Percentiles rank a stretch among this genome's conserved stretches.
phyloP scores from a whole-genome alignment of 2,888 invertebrate genomes.

The Uropetala carovei region DNA sequence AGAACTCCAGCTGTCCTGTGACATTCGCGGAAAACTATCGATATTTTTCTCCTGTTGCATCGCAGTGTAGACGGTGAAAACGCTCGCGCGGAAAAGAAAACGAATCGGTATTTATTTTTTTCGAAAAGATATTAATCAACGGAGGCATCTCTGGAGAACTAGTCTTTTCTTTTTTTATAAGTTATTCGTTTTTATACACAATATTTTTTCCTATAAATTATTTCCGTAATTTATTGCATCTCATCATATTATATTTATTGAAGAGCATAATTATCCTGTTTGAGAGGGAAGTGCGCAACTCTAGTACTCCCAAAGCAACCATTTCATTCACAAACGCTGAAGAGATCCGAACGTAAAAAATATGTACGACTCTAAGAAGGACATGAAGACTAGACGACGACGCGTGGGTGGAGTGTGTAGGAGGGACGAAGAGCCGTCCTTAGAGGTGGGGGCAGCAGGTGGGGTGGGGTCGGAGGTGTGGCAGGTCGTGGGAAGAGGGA shows the following conservation, averaged over 20 bases:
- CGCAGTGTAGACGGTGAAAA: background rate
- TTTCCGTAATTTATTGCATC: background rate
- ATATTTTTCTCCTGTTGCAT: background rate
- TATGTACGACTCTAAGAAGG: background rate
- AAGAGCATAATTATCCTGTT: background rate
- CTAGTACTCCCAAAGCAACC: too few relatives aligned
- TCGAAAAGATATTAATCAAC: too few relatives aligned
- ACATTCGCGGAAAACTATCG: background rate
- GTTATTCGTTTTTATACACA: background rate
- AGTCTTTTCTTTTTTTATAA: too few relatives aligned
- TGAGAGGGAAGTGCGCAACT: too few relatives aligned
- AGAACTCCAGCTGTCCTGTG: background rate
- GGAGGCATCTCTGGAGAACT: too few relatives aligned
- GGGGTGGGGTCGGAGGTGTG: slow-evolving; percentile 54
- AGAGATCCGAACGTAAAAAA: background rate
- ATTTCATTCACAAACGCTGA: too few relatives aligned
- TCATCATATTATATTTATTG: background rate
- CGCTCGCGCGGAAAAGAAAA: background rate
- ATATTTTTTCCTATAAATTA: background rate
- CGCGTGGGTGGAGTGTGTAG: background rate
- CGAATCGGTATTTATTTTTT: too few relatives aligned
- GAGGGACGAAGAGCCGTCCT: background rate
- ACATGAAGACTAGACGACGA: slow-evolving; percentile 36
- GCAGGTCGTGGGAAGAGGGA: background rate
- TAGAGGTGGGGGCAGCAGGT: slow-evolving; percentile 19